A percentile compares a stretch with the other conserved stretches of the same genome.
phyloP scores from a whole-genome alignment of 2,797 vertebrate species.

The Arctocebus calabarensis region DNA sequence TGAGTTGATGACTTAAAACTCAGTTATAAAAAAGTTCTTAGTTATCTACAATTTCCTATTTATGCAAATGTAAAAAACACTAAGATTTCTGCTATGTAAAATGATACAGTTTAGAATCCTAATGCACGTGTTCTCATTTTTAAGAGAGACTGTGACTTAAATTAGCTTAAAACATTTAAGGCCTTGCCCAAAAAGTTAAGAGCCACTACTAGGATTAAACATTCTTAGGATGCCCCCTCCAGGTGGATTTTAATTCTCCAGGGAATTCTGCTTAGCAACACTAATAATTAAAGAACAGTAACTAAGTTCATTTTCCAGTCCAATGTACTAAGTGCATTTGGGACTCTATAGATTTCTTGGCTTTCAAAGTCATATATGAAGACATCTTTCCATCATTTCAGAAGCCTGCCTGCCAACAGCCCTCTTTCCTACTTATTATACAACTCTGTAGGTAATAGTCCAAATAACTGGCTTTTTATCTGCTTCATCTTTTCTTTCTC shows the following conservation, averaged over 20 bases:
- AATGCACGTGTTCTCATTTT: not conserved
- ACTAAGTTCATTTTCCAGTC: conserved; percentile 57
- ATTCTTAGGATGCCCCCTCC: conserved; percentile 65
- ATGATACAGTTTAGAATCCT: conserved; percentile 42
- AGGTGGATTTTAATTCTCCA: conserved; percentile 61
- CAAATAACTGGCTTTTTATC: conserved; percentile 35
- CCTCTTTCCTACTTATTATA: conserved; percentile 52
- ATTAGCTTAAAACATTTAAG: conserved; percentile 58
- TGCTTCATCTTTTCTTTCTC: conserved; percentile 23
- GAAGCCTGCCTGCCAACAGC: conserved; percentile 34
- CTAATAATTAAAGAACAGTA: conserved; percentile 49
- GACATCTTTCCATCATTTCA: conserved; percentile 51
- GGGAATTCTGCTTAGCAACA: conserved; percentile 58
- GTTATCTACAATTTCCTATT: conserved; percentile 40
- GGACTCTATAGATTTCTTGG: conserved; percentile 47
- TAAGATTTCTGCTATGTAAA: conserved; percentile 39
- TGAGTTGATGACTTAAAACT: not conserved
- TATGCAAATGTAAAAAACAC: conserved; percentile 39
- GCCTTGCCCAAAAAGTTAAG: not conserved
- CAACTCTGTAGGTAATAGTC: not conserved
- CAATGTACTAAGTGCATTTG: conserved; percentile 49
- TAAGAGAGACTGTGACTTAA: conserved; percentile 34
- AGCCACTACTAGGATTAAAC: conserved; percentile 15
- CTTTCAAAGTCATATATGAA: conserved; percentile 47
- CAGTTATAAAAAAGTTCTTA: not conserved